A percentile compares a stretch with the other conserved stretches of the same genome.
phyloP scores from a whole-genome alignment of 2,113 vertebrate species.

The Formicarius rufipectus region DNA sequence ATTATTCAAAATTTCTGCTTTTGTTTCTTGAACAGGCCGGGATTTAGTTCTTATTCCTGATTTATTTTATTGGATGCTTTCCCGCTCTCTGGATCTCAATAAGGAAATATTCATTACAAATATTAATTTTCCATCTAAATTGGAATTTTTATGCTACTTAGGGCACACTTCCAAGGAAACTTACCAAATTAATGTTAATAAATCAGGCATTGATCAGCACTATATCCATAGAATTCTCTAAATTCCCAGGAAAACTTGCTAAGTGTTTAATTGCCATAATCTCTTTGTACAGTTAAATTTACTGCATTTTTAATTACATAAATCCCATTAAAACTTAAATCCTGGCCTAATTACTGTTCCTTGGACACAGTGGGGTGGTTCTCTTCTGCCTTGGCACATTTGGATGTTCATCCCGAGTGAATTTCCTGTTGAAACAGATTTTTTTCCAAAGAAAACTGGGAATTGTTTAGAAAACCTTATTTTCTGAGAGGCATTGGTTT shows the following conservation, averaged over 20 bases:
- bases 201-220: neutral
- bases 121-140: neutral
- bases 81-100: neutral
- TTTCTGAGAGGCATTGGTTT: neutral
- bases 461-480: neutral
- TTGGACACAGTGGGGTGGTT: neutral
- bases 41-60: no score
- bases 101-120: neutral
- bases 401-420: neutral
- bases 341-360: constrained; percentile 9
- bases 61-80: neutral
- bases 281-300: constrained; percentile 45
- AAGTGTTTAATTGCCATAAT: constrained; percentile 29
- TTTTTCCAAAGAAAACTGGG: neutral
- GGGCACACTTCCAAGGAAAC: neutral
- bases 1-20: neutral
- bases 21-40: neutral
- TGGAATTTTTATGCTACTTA: neutral
- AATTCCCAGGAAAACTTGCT: constrained; percentile 29
- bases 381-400: neutral
- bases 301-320: constrained; percentile 29
- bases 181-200: neutral
- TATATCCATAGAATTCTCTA: neutral
- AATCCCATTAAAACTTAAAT: constrained; percentile 44
- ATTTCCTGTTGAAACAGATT: neutral